These are phyloP conservation scores for Leucophora obtusa DNA, from an alignment of 2,888 invertebrate genomes.

Conservation along the genomic window DNA sequence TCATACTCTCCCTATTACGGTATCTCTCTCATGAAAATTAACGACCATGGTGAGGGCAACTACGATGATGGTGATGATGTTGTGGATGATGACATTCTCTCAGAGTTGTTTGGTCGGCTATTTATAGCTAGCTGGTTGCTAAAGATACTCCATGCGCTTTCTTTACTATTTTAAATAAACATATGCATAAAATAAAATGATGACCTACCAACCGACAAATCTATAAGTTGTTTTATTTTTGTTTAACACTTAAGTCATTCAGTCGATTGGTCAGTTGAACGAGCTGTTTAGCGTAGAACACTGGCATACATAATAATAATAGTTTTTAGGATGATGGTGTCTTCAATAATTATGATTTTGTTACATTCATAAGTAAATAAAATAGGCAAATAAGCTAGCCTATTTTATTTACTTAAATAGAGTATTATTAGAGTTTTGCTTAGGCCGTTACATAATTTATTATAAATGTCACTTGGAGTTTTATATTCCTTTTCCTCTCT, in stretches of 20 bases:
- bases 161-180: not conserved
- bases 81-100: conserved; percentile 44
- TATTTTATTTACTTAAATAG: not conserved
- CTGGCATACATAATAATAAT: not conserved
- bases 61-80: not conserved
- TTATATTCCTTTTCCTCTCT: not conserved
- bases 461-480: not conserved
- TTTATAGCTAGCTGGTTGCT: conserved; percentile 17
- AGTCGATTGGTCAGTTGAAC: not conserved
- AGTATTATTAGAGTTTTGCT: too few species aligned
- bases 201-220: conserved; percentile 50
- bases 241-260: not conserved
- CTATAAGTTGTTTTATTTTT: conserved; percentile 5
- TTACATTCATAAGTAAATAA: not conserved
- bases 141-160: not conserved
- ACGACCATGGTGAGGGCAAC: conserved; percentile 32
- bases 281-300: not conserved
- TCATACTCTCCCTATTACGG: conserved; percentile 44
- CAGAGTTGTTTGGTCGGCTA: conserved; percentile 35
- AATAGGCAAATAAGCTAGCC: too few species aligned
- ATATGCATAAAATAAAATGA: conserved; percentile 5
- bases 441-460: too few species aligned
- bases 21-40: conserved; percentile 34
- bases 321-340: not conserved
- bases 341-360: not conserved